phyloP scores from a whole-genome alignment of 2,797 vertebrate species.

The Ceryle rudis region DNA sequence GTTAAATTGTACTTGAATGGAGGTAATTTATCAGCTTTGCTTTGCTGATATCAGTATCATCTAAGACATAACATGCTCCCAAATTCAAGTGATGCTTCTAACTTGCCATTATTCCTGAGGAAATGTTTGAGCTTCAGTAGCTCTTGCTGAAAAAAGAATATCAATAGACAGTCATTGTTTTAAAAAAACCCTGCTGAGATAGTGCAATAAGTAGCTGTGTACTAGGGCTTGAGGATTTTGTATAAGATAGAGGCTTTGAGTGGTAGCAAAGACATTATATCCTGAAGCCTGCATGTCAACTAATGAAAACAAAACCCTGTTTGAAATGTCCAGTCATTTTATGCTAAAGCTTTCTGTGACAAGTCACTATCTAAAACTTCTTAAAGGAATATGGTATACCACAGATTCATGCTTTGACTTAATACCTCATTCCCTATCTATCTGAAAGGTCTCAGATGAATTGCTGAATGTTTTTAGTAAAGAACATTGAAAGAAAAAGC shows the following conservation, averaged over 20 bases:
- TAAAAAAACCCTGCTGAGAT: background rate
- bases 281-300: background rate
- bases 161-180: background rate
- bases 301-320: background rate
- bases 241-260: background rate
- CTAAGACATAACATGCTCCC: background rate
- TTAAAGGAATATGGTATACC: background rate
- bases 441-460: background rate
- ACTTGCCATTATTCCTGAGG: background rate
- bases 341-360: background rate
- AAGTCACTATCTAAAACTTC: background rate
- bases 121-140: background rate
- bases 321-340: background rate
- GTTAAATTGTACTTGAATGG: background rate
- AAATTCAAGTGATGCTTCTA: background rate
- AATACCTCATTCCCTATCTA: background rate
- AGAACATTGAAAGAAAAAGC: background rate
- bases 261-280: background rate
- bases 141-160: background rate
- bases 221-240: background rate
- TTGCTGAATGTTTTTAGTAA: background rate
- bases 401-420: background rate
- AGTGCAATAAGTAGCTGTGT: background rate
- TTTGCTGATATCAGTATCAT: background rate
- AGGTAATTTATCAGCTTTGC: background rate